Conservation (phyloP, 2,113 vertebrate species). For the Amia ocellicauda region DNA sequence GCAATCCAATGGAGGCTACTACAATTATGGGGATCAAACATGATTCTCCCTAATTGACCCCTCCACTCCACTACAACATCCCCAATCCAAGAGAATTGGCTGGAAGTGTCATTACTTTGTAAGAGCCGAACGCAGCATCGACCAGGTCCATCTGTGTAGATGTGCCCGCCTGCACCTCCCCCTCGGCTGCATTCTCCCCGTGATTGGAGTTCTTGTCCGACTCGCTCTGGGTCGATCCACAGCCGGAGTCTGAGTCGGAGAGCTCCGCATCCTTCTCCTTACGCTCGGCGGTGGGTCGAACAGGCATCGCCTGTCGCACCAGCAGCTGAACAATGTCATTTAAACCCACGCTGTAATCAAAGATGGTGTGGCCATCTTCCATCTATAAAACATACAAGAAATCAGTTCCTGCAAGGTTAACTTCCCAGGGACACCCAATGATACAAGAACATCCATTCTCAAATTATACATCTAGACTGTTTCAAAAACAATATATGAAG, state of each 20-base stretch:
- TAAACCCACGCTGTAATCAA: conserved; percentile 88
- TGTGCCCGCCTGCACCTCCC: conserved; percentile 60
- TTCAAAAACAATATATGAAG: too few species aligned
- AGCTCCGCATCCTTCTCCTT: conserved; percentile 86
- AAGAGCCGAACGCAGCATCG: conserved; percentile 74
- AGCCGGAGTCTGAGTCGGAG: conserved; percentile 90
- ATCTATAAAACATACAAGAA: conserved; percentile 63
- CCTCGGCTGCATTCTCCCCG: conserved; percentile 69
- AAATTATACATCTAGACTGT: too few species aligned
- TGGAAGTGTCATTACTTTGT: conserved; percentile 66
- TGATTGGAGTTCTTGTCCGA: conserved; percentile 89
- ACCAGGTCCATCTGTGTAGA: conserved; percentile 41
- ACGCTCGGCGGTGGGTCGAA: conserved; percentile 37
- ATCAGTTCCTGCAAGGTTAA: not conserved
- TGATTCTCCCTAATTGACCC: too few species aligned
- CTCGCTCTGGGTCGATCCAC: conserved; percentile 85
- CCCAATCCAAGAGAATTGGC: too few species aligned
- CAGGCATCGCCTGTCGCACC: conserved; percentile 67
- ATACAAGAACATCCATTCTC: too few species aligned
- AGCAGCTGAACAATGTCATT: conserved; percentile 93
- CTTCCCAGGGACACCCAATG: too few species aligned
- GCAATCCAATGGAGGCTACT: too few species aligned
- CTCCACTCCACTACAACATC: too few species aligned
- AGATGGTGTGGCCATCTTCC: conserved; percentile 93
- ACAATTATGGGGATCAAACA: too few species aligned